Evolutionary conservation across 2,797 vertebrate species (phyloP).

Genomic region (Acanthurus tractus): DNA sequence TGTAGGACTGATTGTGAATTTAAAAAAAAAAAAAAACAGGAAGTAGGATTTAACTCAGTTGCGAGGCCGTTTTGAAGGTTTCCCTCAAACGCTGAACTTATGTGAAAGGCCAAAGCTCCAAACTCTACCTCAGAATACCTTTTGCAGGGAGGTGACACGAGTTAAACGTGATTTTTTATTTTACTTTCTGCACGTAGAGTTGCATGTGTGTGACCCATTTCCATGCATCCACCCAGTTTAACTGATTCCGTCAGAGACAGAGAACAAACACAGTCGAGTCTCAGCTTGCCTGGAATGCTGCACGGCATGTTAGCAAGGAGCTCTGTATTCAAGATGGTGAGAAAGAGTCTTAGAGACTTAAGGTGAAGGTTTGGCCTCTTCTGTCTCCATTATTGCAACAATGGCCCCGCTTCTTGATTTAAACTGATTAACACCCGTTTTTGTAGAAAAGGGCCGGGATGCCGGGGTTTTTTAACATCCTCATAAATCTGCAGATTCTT

Average conservation of each 20-base stretch:
- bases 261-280: constrained; percentile 56
- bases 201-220: constrained; percentile 58
- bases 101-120: constrained; percentile 1
- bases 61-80: not conserved
- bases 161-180: constrained; percentile 33
- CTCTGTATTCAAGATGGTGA: constrained; percentile 28
- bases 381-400: constrained; percentile 4
- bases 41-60: constrained; percentile 7
- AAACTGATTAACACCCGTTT: constrained; percentile 16
- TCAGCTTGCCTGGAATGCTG: constrained; percentile 79
- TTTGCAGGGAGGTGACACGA: constrained; percentile 6
- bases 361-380: constrained; percentile 31
- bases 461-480: not conserved
- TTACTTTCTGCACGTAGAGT: constrained; percentile 3
- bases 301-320: constrained; percentile 44
- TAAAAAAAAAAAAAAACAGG: not conserved
- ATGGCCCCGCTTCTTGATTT: constrained; percentile 8
- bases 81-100: not conserved
- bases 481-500: constrained; percentile 12
- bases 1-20: constrained; percentile 4
- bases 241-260: constrained; percentile 57
- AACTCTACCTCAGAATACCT: constrained; percentile 24
- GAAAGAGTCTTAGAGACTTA: constrained; percentile 25
- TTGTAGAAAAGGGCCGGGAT: constrained; percentile 19
- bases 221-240: constrained; percentile 63